Evolutionary conservation across 2,888 invertebrate species (phyloP).

Genomic region (Amiota communis): DNA sequence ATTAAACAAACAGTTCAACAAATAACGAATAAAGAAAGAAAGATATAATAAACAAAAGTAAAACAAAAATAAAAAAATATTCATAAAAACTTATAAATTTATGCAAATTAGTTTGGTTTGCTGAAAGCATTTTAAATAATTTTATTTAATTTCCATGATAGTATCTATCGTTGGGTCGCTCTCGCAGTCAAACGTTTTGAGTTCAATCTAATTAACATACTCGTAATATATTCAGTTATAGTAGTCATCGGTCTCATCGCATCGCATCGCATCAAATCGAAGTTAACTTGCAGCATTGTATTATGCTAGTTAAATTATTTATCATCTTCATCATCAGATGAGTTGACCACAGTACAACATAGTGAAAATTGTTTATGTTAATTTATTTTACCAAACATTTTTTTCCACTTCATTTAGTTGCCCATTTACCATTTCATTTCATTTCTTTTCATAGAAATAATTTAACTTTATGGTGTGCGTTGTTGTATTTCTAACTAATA

Average conservation of each 20-base stretch:
- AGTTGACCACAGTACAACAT: neutral
- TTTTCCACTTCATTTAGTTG: no score
- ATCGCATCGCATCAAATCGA: neutral
- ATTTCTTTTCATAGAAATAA: neutral
- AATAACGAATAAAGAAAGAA: neutral
- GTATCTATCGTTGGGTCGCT: neutral
- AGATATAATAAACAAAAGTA: no score
- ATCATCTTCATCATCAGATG: no score
- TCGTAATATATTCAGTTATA: slow-evolving; percentile 11
- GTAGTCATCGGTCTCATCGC: neutral
- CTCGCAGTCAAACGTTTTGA: neutral
- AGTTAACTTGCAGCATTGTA: no score
- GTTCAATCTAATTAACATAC: slow-evolving; percentile 28
- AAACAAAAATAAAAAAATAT: neutral
- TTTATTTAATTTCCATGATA: slow-evolving; percentile 29
- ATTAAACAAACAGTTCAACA: neutral
- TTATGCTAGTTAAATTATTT: no score
- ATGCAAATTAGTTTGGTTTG: slow-evolving; percentile 56
- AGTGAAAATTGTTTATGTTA: neutral
- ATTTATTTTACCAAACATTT: neutral
- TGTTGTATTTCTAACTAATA: slow-evolving; percentile 12
- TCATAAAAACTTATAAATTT: slow-evolving; percentile 41
- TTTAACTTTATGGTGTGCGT: neutral
- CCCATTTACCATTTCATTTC: neutral
- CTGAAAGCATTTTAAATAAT: slow-evolving; percentile 50